phyloP scores from a whole-genome alignment of 2,888 invertebrate species.

The Dendrolimus pini region DNA sequence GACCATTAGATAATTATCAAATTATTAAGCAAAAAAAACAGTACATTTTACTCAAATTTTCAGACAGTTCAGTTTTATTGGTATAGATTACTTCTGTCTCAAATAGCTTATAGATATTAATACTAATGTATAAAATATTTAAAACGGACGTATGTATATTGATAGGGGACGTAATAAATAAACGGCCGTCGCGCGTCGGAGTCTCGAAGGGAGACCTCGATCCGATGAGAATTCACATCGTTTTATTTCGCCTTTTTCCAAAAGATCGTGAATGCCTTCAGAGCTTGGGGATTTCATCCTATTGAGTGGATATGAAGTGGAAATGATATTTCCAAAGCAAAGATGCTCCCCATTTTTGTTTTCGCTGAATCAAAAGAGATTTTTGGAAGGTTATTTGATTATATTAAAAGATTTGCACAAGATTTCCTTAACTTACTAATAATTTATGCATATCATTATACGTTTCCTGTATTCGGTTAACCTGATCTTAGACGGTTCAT shows the following conservation, averaged over 20 bases:
- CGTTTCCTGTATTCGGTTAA: no score
- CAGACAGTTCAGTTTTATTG: no score
- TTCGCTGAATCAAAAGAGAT: not conserved
- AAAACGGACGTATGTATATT: no score
- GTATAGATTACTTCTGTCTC: no score
- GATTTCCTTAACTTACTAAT: no score
- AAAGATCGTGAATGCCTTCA: constrained; percentile 21
- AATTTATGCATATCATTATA: no score
- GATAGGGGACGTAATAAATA: constrained; percentile 35
- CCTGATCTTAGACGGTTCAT: no score
- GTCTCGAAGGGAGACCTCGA: constrained; percentile 28
- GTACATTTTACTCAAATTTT: no score
- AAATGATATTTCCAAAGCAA: constrained; percentile 12
- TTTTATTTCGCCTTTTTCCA: constrained; percentile 15
- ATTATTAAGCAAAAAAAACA: no score
- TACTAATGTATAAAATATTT: no score
- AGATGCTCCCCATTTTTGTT: not conserved
- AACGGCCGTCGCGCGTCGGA: constrained; percentile 3
- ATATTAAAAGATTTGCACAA: not conserved
- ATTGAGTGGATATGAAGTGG: constrained; percentile 11
- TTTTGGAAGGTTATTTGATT: not conserved
- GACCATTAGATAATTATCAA: no score
- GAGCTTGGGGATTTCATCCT: constrained; percentile 21
- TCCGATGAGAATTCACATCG: constrained; percentile 32
- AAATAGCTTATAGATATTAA: no score